A percentile compares a stretch with the other conserved stretches of the same genome.
These are phyloP conservation scores for Hydropsyche tenuis DNA, from an alignment of 1,140 invertebrate species.

Conservation along the genomic window DNA sequence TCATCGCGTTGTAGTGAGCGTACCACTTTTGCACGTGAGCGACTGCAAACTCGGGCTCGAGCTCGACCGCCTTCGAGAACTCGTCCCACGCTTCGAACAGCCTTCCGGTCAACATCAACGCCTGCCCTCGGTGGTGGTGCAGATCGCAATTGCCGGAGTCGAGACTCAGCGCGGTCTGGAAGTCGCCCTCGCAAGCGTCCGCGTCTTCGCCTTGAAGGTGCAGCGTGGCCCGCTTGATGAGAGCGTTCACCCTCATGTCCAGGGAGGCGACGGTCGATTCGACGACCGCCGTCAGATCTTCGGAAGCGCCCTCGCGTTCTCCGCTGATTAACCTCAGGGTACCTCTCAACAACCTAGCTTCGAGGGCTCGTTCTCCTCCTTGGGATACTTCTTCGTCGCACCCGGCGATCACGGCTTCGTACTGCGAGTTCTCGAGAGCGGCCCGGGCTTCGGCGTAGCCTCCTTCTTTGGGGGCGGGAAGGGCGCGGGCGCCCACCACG, in stretches of 20 bases:
- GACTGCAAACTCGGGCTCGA: constrained; percentile 83
- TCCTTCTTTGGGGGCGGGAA: background rate
- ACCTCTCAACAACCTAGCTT: constrained; percentile 78
- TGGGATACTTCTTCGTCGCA: constrained; percentile 83
- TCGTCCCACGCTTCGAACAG: constrained; percentile 80
- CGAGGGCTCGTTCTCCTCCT: constrained; percentile 62
- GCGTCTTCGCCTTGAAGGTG: constrained; percentile 79
- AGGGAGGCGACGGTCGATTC: constrained; percentile 62
- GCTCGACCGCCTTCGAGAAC: constrained; percentile 81
- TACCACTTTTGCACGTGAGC: constrained; percentile 89
- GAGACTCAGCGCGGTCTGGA: constrained; percentile 75
- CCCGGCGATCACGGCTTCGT: constrained; percentile 77
- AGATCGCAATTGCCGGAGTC: constrained; percentile 84
- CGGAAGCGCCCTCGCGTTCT: constrained; percentile 71
- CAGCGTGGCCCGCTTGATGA: constrained; percentile 88
- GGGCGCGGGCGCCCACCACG: constrained; percentile 54
- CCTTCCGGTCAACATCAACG: constrained; percentile 81
- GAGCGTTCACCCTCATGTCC: constrained; percentile 79
- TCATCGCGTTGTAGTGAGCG: constrained; percentile 78
- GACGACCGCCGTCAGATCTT: constrained; percentile 73
- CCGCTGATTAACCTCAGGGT: constrained; percentile 84
- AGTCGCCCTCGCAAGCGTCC: constrained; percentile 78
- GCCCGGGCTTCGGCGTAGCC: constrained; percentile 64
- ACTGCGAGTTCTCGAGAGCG: constrained; percentile 73
- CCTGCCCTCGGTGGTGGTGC: constrained; percentile 77